These are phyloP conservation scores for Cynaeus angustus DNA, from an alignment of 2,888 invertebrate genomes.

Conservation along the genomic window DNA sequence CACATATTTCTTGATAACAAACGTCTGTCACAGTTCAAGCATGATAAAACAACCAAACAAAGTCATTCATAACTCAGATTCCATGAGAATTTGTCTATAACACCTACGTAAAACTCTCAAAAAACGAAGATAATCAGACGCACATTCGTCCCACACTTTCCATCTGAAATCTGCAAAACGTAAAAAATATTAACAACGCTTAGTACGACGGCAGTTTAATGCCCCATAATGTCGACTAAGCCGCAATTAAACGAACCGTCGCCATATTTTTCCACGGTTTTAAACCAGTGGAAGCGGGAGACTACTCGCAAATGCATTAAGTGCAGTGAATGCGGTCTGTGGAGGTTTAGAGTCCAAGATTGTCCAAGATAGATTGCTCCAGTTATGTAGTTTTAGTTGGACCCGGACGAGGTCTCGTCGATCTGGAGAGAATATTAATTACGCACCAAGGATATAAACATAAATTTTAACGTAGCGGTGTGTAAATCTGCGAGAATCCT, in stretches of 20 bases:
- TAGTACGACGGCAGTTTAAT: slow-evolving; percentile 9
- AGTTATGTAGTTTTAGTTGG: slow-evolving; percentile 34
- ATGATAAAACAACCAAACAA: slow-evolving; percentile 24
- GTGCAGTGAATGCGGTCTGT: slow-evolving; percentile 43
- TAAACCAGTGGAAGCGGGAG: not conserved
- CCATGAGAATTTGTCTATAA: slow-evolving; percentile 23
- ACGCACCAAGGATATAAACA: slow-evolving; percentile 59
- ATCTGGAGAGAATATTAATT: slow-evolving; percentile 62
- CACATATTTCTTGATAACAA: slow-evolving; percentile 20
- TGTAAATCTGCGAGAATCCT: slow-evolving; percentile 61
- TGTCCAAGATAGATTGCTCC: slow-evolving; percentile 41
- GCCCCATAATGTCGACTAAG: slow-evolving; percentile 12
- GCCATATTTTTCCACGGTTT: slow-evolving; percentile 27
- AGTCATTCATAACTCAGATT: slow-evolving; percentile 21
- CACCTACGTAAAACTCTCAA: slow-evolving; percentile 13
- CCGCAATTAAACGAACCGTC: slow-evolving; percentile 20
- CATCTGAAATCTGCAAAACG: slow-evolving; percentile 8
- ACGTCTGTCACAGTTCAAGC: slow-evolving; percentile 29
- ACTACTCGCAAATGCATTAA: slow-evolving; percentile 43
- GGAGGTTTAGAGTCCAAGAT: slow-evolving; percentile 11
- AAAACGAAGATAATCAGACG: slow-evolving; percentile 18
- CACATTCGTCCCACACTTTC: slow-evolving; percentile 3
- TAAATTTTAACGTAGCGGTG: slow-evolving; percentile 58
- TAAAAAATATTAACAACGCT: slow-evolving; percentile 32
- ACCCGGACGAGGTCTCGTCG: slow-evolving; percentile 51